Evolutionary conservation across 2,113 vertebrate species (phyloP).

Genomic region (Arvicanthis niloticus): DNA sequence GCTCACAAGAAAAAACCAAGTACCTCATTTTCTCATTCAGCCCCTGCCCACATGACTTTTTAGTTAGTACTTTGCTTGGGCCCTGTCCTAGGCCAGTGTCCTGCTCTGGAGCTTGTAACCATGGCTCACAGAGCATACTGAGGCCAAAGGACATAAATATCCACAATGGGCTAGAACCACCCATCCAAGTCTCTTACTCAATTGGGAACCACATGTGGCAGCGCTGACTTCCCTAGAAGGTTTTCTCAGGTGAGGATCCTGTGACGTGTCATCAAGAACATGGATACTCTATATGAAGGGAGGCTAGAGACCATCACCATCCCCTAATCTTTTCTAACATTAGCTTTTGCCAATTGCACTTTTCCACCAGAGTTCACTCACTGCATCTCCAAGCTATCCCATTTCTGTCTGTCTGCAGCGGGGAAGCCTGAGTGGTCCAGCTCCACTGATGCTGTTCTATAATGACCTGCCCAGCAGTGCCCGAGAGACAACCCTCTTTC

Average conservation of each 20-base stretch:
- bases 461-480: accelerated
- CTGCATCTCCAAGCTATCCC: background rate
- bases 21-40: too few species aligned
- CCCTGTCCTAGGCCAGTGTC: background rate
- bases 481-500: too few species aligned
- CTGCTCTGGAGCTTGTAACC: background rate
- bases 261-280: background rate
- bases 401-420: background rate
- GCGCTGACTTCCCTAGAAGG: background rate
- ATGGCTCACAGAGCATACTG: background rate
- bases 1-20: background rate
- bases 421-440: background rate
- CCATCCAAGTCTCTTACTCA: background rate
- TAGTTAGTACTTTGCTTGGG: background rate
- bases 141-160: background rate
- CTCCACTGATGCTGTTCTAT: too few species aligned
- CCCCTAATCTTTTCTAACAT: background rate
- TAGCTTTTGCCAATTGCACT: background rate
- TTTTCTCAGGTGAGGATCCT: background rate
- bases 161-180: too few species aligned
- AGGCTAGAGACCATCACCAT: background rate
- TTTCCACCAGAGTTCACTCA: background rate
- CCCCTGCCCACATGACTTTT: too few species aligned
- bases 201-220: background rate
- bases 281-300: too few species aligned